Evolutionary conservation across 2,888 invertebrate genomes (phyloP), one percentile per base, ranked within the genome.

Genomic region (Parasteatoda lunata): DNA sequence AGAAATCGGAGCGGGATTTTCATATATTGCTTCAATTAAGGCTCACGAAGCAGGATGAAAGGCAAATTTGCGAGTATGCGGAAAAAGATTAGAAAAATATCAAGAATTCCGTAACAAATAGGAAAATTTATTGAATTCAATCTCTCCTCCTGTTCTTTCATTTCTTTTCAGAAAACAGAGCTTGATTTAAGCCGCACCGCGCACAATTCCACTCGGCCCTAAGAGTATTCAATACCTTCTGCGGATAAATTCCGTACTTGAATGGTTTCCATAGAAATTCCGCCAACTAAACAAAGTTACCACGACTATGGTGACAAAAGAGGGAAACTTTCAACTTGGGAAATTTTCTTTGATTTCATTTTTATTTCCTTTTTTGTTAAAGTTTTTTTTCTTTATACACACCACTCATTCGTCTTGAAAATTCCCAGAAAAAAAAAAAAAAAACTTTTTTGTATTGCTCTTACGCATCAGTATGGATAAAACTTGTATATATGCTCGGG

Each of bases 281-380:
- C 77, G 71, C 65, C 86, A 71, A 77, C 72, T 59, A 87, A 87
- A 87, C 82, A 86, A 81, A 87, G 81, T 87, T 81, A 86, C 73
- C 75, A 54, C 15, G 66, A 48, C 81, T 81, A 77, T 70, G 78
- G 77, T 86, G 81, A 77, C 82, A 82, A 85, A 87, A 76, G 85
- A 65, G 76, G 65, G 59, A 71, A 86, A 87, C 77, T 82, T 87
- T 87, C 84, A 78, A 78, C 78, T 84, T 78, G 78, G 77, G 85
- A 80, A 86, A 85, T 80, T 86, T 86, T 71, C 85, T 86, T 86
- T 86, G 85, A 86, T 86, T 86, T 86, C 80, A 70, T 49, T 84
- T 84, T 71, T 71, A 52, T 45, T 54, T 75, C 48, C 45, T 59
- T 68, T 11, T 54, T 54, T 54, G 8, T 54, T 54, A 4, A 59